These are phyloP conservation scores for Vulpes lagopus DNA, from an alignment of 2,113 vertebrate species.

Conservation along the genomic window DNA sequence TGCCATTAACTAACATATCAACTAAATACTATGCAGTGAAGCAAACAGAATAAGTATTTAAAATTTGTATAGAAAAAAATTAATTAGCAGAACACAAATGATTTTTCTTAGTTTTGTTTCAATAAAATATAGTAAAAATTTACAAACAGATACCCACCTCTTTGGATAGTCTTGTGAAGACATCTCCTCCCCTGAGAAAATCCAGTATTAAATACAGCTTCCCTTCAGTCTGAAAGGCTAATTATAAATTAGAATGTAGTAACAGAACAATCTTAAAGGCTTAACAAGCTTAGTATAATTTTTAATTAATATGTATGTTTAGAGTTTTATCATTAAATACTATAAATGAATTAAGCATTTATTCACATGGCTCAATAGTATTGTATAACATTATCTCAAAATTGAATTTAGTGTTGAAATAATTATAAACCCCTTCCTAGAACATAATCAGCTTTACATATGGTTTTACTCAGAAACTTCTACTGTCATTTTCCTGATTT, in stretches of 20 bases:
- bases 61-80: slow-evolving; percentile 56
- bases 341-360: slow-evolving; percentile 36
- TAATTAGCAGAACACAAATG: not conserved
- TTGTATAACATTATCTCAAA: slow-evolving; percentile 34
- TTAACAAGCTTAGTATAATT: slow-evolving; percentile 41
- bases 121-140: slow-evolving; percentile 52
- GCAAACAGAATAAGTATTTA: slow-evolving; percentile 26
- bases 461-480: slow-evolving; percentile 35
- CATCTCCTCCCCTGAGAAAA: slow-evolving; percentile 99
- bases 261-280: slow-evolving; percentile 44
- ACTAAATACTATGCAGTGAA: slow-evolving; percentile 33
- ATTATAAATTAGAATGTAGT: slow-evolving; percentile 70
- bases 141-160: slow-evolving; percentile 92
- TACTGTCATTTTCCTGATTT: not conserved
- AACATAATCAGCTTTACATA: slow-evolving; percentile 9
- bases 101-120: slow-evolving; percentile 44
- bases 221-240: slow-evolving; percentile 99
- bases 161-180: slow-evolving; percentile 99
- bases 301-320: slow-evolving; percentile 18
- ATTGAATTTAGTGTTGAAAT: slow-evolving; percentile 46
- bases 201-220: slow-evolving; percentile 99
- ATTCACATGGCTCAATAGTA: not conserved
- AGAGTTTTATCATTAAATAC: slow-evolving; percentile 48
- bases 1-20: slow-evolving; percentile 37
- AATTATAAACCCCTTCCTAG: slow-evolving; percentile 8